A percentile compares a stretch with the other conserved stretches of the same genome.
These are phyloP conservation scores for Gnathonemus longibarbis DNA, from an alignment of 2,113 vertebrate genomes.

Conservation along the genomic window DNA sequence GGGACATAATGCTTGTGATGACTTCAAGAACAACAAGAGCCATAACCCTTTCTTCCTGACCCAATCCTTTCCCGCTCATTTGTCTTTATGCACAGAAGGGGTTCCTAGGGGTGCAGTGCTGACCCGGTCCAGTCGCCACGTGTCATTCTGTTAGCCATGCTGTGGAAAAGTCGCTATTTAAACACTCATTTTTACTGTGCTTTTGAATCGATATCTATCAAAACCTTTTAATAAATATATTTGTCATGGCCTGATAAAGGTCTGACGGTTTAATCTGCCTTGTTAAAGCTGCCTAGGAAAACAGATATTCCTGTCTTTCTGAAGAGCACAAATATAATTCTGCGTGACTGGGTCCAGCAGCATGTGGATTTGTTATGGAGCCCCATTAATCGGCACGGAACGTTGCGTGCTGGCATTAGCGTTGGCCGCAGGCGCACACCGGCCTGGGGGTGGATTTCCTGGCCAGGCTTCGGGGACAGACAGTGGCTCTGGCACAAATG, in stretches of 20 bases:
- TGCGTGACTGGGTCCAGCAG: slow-evolving; percentile 44
- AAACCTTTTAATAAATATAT: slow-evolving; percentile 63
- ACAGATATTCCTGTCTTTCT: slow-evolving; percentile 36
- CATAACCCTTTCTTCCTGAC: slow-evolving; percentile 8
- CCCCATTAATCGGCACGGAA: slow-evolving; percentile 48
- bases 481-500: not conserved
- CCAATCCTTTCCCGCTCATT: slow-evolving; percentile 3
- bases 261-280: slow-evolving; percentile 52
- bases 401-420: slow-evolving; percentile 35
- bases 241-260: slow-evolving; percentile 58
- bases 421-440: not conserved
- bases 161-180: slow-evolving; percentile 31
- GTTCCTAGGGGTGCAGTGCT: not conserved
- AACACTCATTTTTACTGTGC: slow-evolving; percentile 60
- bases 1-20: not conserved
- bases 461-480: not conserved
- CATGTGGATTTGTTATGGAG: slow-evolving; percentile 49
- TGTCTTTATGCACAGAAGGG: slow-evolving; percentile 1
- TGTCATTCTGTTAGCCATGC: slow-evolving; percentile 38
- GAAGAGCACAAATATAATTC: slow-evolving; percentile 46
- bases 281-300: slow-evolving; percentile 50
- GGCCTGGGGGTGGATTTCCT: not conserved
- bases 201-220: slow-evolving; percentile 67
- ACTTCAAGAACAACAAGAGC: slow-evolving; percentile 18
- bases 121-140: slow-evolving; percentile 27